Evolutionary conservation across 2,888 invertebrate genomes (phyloP).

Genomic region (Standfussiana lucernea): DNA sequence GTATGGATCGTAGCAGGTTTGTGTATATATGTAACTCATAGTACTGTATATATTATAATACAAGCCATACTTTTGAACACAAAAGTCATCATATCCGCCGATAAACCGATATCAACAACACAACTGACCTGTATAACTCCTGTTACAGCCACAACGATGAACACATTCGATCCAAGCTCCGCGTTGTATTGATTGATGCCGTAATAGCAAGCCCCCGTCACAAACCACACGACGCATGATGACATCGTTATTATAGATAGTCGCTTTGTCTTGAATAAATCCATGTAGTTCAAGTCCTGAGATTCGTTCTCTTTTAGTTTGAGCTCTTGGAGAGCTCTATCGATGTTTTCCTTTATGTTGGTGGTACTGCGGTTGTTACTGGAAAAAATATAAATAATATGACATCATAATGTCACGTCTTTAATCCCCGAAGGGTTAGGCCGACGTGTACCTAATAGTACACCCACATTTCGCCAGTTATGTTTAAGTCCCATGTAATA

Average conservation of each 20-base stretch:
- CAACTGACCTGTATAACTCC: constrained; percentile 77
- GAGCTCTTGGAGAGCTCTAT: constrained; percentile 68
- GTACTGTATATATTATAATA: not conserved
- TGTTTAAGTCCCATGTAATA: not conserved
- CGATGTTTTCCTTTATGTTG: constrained; percentile 73
- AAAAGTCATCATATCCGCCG: not conserved
- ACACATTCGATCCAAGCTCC: constrained; percentile 73
- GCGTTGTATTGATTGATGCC: constrained; percentile 78
- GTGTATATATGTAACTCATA: not conserved
- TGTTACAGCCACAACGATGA: constrained; percentile 71
- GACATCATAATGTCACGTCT: not conserved
- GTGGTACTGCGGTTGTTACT: constrained; percentile 74
- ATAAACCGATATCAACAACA: not conserved
- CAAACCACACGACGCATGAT: constrained; percentile 72
- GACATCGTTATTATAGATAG: constrained; percentile 70
- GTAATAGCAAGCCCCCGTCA: constrained; percentile 74
- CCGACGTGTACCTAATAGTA: not conserved
- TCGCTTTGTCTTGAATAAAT: constrained; percentile 75
- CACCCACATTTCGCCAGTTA: not conserved
- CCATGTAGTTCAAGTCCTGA: constrained; percentile 68
- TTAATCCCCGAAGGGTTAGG: not conserved
- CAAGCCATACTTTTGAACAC: not conserved
- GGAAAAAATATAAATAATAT: constrained; percentile 50
- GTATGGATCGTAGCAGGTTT: too few relatives aligned
- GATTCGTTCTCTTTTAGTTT: constrained; percentile 66